Evolutionary conservation across 2,888 invertebrate species (phyloP).

Genomic region (Caenorhabditis angaria): DNA sequence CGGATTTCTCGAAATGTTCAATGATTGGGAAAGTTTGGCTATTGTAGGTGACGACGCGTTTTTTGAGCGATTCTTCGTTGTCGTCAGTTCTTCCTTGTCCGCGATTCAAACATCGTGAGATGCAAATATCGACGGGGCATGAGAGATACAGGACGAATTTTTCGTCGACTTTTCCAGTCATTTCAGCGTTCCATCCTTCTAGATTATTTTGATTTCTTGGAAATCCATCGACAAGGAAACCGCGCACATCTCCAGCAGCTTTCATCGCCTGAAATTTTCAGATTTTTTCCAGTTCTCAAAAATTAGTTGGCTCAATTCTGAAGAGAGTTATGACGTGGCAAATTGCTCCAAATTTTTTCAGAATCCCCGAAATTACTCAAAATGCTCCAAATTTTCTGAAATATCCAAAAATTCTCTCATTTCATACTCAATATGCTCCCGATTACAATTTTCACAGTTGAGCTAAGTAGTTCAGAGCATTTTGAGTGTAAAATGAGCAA

Average conservation of each 20-base stretch:
- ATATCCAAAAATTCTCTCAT: too few species aligned
- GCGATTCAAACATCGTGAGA: constrained; percentile 82
- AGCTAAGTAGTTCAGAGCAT: too few species aligned
- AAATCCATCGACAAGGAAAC: constrained; percentile 95
- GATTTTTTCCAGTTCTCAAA: too few species aligned
- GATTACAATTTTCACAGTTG: too few species aligned
- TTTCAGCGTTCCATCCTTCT: constrained; percentile 87
- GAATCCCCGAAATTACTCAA: too few species aligned
- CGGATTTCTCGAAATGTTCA: constrained; percentile 57
- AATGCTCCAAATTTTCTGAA: too few species aligned
- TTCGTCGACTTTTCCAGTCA: constrained; percentile 82
- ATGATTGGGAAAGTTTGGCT: constrained; percentile 73
- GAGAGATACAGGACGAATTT: constrained; percentile 91
- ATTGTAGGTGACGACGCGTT: constrained; percentile 76
- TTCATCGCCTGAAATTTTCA: constrained; percentile 69
- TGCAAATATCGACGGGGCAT: constrained; percentile 84
- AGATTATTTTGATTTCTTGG: constrained; percentile 95
- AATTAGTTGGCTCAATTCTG: too few species aligned
- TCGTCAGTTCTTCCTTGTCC: constrained; percentile 80
- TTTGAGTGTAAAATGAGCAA: too few species aligned
- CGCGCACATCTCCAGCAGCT: constrained; percentile 58
- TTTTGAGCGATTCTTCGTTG: constrained; percentile 86
- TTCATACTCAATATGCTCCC: too few species aligned
- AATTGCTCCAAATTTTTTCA: too few species aligned
- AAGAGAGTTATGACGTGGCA: too few species aligned